Conservation (phyloP, 2,113 vertebrate species). For the Numenius arquata region DNA sequence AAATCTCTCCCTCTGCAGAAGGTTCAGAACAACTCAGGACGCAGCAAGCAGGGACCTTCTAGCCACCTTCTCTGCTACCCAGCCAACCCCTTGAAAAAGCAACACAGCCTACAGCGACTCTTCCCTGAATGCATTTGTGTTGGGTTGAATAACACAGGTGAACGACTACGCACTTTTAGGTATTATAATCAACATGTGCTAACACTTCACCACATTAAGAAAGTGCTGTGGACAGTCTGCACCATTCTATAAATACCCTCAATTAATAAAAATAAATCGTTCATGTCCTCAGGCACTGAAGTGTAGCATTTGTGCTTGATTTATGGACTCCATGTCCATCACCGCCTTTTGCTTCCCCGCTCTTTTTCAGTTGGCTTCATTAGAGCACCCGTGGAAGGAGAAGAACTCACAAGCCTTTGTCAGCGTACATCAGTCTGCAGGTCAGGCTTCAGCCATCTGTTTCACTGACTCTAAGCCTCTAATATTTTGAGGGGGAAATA, state of each 20-base stretch:
- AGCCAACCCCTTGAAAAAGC: neutral
- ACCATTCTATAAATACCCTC: neutral
- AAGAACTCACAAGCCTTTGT: neutral
- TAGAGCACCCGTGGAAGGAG: neutral
- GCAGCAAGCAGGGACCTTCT: neutral
- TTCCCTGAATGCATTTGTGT: neutral
- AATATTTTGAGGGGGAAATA: neutral
- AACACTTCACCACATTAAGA: neutral
- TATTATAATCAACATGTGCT: neutral
- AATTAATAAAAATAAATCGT: neutral
- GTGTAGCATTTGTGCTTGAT: neutral
- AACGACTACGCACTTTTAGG: neutral
- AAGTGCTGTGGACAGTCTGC: neutral
- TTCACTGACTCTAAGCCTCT: neutral
- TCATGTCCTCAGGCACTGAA: neutral
- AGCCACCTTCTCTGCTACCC: neutral
- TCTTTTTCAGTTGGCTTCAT: neutral
- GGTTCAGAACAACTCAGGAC: neutral
- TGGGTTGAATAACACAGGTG: neutral
- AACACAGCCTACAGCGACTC: neutral
- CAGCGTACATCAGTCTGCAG: neutral
- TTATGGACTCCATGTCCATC: neutral
- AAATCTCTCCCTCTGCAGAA: neutral
- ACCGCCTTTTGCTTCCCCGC: neutral
- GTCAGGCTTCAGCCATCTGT: neutral